These are phyloP conservation scores for Drosophila nannoptera DNA, from an alignment of 1,140 invertebrate genomes.

Conservation along the genomic window DNA sequence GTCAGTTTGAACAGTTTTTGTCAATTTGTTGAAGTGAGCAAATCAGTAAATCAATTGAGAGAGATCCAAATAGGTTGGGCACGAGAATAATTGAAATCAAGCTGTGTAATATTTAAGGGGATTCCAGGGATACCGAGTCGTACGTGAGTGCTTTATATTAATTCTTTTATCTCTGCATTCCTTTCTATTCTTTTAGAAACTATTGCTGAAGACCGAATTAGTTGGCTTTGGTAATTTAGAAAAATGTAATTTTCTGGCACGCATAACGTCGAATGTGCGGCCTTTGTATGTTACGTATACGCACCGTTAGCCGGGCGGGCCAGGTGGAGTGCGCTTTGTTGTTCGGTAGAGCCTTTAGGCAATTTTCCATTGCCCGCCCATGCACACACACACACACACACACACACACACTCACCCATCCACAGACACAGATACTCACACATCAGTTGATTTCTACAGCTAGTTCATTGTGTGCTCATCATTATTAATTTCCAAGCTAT, in stretches of 20 bases:
- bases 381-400: slow-evolving; percentile 1
- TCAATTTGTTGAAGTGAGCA: no score
- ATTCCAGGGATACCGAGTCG: no score
- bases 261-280: slow-evolving; percentile 1
- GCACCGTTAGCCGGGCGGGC: slow-evolving; percentile 21
- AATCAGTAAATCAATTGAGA: neutral
- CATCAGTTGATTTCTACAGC: slow-evolving; percentile 51
- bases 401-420: neutral
- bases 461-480: slow-evolving; percentile 70
- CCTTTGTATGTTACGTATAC: slow-evolving; percentile 35
- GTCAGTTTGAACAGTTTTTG: neutral
- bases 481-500: slow-evolving; percentile 78
- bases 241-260: slow-evolving; percentile 25
- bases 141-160: no score
- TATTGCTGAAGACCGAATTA: neutral
- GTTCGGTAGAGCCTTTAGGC: slow-evolving; percentile 31
- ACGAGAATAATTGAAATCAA: no score
- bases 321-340: slow-evolving; percentile 41
- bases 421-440: slow-evolving; percentile 19
- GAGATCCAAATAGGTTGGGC: no score
- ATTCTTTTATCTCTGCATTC: no score
- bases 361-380: slow-evolving; percentile 8
- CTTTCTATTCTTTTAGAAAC: neutral
- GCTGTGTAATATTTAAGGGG: no score
- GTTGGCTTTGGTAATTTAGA: slow-evolving; percentile 27